Evolutionary conservation across 2,797 vertebrate genomes (phyloP).

Genomic region (Pantherophis alleghaniensis): DNA sequence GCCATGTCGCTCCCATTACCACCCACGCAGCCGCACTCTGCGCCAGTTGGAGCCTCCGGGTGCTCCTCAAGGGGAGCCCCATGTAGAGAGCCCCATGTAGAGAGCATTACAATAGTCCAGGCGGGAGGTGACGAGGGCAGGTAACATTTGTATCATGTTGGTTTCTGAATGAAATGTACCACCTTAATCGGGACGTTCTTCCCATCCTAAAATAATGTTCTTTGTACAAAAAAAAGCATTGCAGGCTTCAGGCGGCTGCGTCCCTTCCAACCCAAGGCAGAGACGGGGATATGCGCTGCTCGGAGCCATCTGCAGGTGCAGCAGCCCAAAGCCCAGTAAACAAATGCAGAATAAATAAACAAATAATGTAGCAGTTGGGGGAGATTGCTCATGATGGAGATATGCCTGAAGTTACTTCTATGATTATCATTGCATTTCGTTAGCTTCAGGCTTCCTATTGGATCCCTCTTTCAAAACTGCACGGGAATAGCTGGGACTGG

Average conservation of each 20-base stretch:
- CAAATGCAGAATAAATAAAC: not conserved
- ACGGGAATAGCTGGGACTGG: not conserved
- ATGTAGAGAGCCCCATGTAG: too few relatives aligned
- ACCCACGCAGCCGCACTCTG: too few relatives aligned
- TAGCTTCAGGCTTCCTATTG: not conserved
- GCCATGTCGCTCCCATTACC: too few relatives aligned
- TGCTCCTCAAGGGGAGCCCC: too few relatives aligned
- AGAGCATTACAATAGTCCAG: too few relatives aligned
- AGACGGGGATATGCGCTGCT: not conserved
- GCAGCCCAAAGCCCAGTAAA: not conserved
- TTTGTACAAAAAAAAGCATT: not conserved
- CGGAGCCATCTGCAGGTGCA: not conserved
- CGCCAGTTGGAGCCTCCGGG: too few relatives aligned
- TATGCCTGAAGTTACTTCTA: not conserved
- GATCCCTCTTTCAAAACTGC: not conserved
- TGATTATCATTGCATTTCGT: not conserved
- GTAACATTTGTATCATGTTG: not conserved
- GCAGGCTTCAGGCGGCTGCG: not conserved
- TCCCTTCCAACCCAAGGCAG: not conserved
- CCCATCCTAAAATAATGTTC: not conserved
- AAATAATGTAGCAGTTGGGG: not conserved
- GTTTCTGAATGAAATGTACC: not conserved
- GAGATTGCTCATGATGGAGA: not conserved
- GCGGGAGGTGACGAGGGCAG: not conserved
- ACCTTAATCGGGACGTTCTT: not conserved